Evolutionary conservation across 2,888 invertebrate genomes (phyloP).

Genomic region (Drosophila paramelanica): DNA sequence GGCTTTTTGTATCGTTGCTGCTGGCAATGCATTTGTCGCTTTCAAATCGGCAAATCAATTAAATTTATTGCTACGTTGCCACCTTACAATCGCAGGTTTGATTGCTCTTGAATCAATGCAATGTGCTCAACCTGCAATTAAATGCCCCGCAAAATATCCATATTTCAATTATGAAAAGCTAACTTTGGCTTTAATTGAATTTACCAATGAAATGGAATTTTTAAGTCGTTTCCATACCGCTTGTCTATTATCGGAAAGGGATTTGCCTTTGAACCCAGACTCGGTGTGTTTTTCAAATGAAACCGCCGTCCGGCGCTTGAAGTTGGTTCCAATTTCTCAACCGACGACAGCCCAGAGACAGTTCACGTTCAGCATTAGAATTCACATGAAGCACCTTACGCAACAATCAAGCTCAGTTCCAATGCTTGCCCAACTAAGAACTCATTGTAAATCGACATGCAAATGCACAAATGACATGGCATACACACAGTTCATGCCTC

Average conservation of each 20-base stretch:
- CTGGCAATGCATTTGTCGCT: slow-evolving; percentile 32
- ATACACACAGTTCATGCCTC: slow-evolving; percentile 15
- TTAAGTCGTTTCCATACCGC: slow-evolving; percentile 24
- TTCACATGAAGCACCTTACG: slow-evolving; percentile 27
- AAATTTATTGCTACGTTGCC: slow-evolving; percentile 74
- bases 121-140: slow-evolving; percentile 56
- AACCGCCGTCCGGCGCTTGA: slow-evolving; percentile 36
- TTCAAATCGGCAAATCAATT: slow-evolving; percentile 77
- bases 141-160: slow-evolving; percentile 62
- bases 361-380: slow-evolving; percentile 15
- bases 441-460: slow-evolving; percentile 71
- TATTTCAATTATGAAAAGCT: slow-evolving; percentile 69
- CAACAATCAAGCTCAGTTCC: slow-evolving; percentile 15
- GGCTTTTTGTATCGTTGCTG: slow-evolving; percentile 5
- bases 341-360: slow-evolving; percentile 3
- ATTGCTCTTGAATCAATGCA: slow-evolving; percentile 65
- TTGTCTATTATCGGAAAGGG: slow-evolving; percentile 27
- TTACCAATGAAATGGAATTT: slow-evolving; percentile 37
- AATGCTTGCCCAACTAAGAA: slow-evolving; percentile 37
- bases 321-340: slow-evolving; percentile 60
- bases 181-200: slow-evolving; percentile 50
- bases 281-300: slow-evolving; percentile 42
- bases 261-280: slow-evolving; percentile 40
- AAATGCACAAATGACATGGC: slow-evolving; percentile 74
- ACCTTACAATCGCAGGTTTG: slow-evolving; percentile 48